phyloP scores from a whole-genome alignment of 2,888 invertebrate species.

The Rhamnusium bicolor region DNA sequence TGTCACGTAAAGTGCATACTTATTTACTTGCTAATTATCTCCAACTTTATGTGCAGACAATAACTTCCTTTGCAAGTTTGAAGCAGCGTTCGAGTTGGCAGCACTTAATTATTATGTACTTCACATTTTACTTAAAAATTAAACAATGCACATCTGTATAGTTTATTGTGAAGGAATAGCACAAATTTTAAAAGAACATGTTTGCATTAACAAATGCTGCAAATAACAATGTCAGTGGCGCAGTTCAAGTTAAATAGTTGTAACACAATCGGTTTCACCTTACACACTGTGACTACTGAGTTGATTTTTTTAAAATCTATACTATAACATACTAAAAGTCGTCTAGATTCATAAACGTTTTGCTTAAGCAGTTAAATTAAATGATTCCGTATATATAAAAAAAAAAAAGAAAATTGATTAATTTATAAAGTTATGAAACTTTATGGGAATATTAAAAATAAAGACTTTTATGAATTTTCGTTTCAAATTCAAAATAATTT shows the following conservation, averaged over 20 bases:
- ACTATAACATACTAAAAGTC: too few relatives aligned
- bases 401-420: too few relatives aligned
- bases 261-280: too few relatives aligned
- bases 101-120: background rate
- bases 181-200: background rate
- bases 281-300: too few relatives aligned
- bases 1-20: conserved; percentile 5
- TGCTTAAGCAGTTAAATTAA: too few relatives aligned
- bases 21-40: conserved; percentile 4
- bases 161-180: background rate
- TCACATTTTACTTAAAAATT: background rate
- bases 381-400: too few relatives aligned
- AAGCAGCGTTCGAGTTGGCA: background rate
- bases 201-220: background rate
- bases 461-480: too few relatives aligned
- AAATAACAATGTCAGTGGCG: background rate
- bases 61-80: background rate
- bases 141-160: background rate
- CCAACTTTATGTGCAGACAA: background rate
- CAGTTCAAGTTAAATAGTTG: background rate
- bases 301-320: too few relatives aligned
- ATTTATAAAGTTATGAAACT: too few relatives aligned
- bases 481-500: too few relatives aligned
- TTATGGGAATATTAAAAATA: too few relatives aligned
- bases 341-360: too few relatives aligned